Evolutionary conservation across 2,888 invertebrate genomes (phyloP).

Genomic region (Plagiodera versicolora): DNA sequence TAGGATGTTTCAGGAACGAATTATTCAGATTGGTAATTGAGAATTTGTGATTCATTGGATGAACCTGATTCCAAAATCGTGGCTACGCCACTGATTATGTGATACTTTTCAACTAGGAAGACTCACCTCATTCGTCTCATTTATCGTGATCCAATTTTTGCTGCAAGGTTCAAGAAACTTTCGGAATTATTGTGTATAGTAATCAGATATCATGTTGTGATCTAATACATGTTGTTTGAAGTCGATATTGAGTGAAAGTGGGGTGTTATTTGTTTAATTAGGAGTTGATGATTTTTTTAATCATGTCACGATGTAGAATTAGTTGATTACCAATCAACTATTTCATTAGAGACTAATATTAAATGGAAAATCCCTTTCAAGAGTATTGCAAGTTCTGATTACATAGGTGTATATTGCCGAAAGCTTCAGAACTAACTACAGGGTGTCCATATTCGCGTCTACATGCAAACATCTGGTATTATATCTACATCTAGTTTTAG

Average conservation of each 20-base stretch:
- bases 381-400: no score
- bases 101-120: constrained; percentile 4
- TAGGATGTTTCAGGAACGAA: no score
- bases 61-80: no score
- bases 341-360: not conserved
- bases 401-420: no score
- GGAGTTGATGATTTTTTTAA: not conserved
- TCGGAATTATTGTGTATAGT: not conserved
- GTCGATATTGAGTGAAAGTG: not conserved
- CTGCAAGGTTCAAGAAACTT: not conserved
- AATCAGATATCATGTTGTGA: not conserved
- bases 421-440: no score
- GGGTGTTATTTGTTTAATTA: not conserved
- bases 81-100: not conserved
- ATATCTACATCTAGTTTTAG: no score
- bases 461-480: no score
- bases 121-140: not conserved
- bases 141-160: not conserved
- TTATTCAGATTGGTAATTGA: no score
- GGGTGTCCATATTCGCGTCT: no score
- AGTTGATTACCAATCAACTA: not conserved
- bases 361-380: no score
- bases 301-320: not conserved
- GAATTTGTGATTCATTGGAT: no score
- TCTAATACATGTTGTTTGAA: not conserved